Percentiles rank a stretch among this genome's conserved stretches.
These are phyloP conservation scores for Pantala flavescens DNA, from an alignment of 1,140 invertebrate species.

Conservation along the genomic window DNA sequence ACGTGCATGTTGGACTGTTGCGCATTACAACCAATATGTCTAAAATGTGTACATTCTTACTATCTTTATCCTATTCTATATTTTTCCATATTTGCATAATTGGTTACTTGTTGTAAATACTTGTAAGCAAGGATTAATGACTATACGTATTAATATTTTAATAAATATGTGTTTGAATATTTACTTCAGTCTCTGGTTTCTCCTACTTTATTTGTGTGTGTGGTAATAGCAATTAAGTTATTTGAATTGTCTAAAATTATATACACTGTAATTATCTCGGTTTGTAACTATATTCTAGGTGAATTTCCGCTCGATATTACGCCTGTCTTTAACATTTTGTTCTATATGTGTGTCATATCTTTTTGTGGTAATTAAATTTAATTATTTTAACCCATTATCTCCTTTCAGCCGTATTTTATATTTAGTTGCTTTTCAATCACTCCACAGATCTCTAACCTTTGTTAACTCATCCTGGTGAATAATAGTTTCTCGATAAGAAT, in stretches of 20 bases:
- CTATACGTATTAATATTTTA: slow-evolving; percentile 11
- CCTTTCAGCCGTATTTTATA: too few relatives aligned
- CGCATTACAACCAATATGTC: slow-evolving; percentile 9
- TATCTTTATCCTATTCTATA: slow-evolving; percentile 7
- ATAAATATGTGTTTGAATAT: slow-evolving; percentile 11
- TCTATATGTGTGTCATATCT: background rate
- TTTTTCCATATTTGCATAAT: slow-evolving; percentile 10
- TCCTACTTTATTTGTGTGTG: background rate
- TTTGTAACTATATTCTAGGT: background rate
- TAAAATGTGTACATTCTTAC: slow-evolving; percentile 10
- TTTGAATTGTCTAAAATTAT: background rate
- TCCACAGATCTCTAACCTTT: too few relatives aligned
- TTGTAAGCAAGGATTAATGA: slow-evolving; percentile 10
- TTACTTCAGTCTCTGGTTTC: slow-evolving; percentile 5
- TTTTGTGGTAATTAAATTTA: background rate
- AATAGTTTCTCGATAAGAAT: background rate
- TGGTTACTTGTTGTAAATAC: slow-evolving; percentile 10
- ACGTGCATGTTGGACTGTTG: slow-evolving; percentile 3
- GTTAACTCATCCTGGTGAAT: too few relatives aligned
- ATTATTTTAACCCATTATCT: background rate
- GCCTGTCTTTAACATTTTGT: background rate
- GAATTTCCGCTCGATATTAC: background rate
- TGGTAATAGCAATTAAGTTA: background rate
- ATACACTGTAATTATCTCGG: background rate
- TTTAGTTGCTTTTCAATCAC: too few relatives aligned